Evolutionary conservation across 1,140 invertebrate genomes (phyloP).

Genomic region (Aphaenogaster floridana): DNA sequence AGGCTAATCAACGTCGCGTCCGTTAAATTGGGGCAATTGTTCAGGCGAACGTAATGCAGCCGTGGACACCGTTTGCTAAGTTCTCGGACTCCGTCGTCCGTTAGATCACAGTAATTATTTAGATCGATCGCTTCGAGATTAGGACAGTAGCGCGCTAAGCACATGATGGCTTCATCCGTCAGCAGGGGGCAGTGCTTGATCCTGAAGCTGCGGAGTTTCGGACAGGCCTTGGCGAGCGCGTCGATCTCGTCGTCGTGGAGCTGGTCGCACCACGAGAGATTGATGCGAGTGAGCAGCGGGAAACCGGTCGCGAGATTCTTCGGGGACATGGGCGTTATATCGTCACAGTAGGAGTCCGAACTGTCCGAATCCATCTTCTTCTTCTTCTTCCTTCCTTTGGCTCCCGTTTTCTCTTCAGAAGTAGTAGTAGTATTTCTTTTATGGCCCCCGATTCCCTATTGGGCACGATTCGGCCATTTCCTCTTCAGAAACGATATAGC

Average conservation of each 20-base stretch:
- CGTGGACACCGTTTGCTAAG: conserved; percentile 94
- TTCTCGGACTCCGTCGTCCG: conserved; percentile 94
- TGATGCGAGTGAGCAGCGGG: conserved; percentile 94
- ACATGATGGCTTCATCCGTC: conserved; percentile 94
- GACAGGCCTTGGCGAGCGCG: conserved; percentile 95
- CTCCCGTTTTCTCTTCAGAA: too few species aligned
- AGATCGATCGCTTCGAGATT: conserved; percentile 96
- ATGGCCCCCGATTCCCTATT: too few species aligned
- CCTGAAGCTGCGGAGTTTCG: conserved; percentile 95
- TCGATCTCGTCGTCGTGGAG: conserved; percentile 97
- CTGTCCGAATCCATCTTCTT: too few species aligned
- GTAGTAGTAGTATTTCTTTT: too few species aligned
- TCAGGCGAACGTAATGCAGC: conserved; percentile 96
- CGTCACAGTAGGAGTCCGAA: too few species aligned
- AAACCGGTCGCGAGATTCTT: conserved; percentile 97
- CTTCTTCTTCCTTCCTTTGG: too few species aligned
- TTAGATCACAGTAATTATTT: conserved; percentile 89
- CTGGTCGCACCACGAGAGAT: conserved; percentile 98
- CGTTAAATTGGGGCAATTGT: conserved; percentile 96
- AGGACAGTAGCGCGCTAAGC: conserved; percentile 95
- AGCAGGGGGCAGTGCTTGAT: conserved; percentile 97
- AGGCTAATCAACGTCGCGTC: conserved; percentile 95
- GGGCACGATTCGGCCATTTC: too few species aligned
- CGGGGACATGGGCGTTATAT: conserved; percentile 88
- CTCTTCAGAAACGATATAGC: too few species aligned